Percentiles rank a stretch among this genome's conserved stretches.
Evolutionary conservation across 2,797 vertebrate species (phyloP).

Genomic region (Phaenicophaeus curvirostris): DNA sequence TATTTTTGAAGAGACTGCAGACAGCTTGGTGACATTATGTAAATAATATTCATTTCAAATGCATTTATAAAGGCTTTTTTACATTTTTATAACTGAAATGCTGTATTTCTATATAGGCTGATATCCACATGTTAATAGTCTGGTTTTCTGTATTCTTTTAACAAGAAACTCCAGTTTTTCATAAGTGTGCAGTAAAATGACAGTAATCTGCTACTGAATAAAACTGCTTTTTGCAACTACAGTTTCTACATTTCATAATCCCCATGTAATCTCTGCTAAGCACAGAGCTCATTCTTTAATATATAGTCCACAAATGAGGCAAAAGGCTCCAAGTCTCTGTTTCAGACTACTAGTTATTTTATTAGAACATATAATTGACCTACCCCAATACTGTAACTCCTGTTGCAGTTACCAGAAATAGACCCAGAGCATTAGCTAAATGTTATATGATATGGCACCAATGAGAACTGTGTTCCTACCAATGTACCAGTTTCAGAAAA

Average conservation of each 20-base stretch:
- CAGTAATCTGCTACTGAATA: constrained; percentile 35
- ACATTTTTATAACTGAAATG: not conserved
- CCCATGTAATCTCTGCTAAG: not conserved
- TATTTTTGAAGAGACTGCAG: not conserved
- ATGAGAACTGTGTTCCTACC: not conserved
- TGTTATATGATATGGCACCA: not conserved
- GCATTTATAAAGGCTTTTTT: not conserved
- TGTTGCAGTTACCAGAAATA: constrained; percentile 10
- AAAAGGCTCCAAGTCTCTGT: not conserved
- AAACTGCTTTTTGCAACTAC: constrained; percentile 20
- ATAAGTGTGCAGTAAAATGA: constrained; percentile 6
- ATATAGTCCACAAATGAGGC: not conserved
- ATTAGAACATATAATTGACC: not conserved
- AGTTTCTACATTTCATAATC: constrained; percentile 13
- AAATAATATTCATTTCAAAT: not conserved
- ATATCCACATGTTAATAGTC: not conserved
- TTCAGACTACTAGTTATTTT: constrained; percentile 11
- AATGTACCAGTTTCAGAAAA: not conserved
- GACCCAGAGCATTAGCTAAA: not conserved
- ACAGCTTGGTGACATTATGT: not conserved
- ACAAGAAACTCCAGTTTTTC: constrained; percentile 3
- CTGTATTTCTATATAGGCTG: not conserved
- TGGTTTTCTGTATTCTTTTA: not conserved
- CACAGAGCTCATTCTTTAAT: constrained; percentile 5
- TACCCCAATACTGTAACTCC: not conserved